Conservation (phyloP, 2,797 vertebrate species). For the Eutrigla gurnardus region DNA sequence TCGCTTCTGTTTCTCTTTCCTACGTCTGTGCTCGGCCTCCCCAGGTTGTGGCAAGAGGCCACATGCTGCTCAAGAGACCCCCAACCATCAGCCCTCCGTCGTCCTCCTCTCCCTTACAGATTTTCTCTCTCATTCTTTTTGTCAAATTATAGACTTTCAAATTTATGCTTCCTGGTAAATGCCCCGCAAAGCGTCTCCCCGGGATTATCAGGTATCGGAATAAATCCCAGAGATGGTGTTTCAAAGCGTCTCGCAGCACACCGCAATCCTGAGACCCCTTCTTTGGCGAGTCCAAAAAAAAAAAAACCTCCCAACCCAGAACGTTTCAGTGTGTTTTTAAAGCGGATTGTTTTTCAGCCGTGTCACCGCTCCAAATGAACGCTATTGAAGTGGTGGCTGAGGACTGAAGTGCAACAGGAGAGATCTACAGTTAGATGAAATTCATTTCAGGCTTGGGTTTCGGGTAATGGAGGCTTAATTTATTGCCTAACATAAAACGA, state of each 20-base stretch:
- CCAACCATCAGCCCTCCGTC: conserved; percentile 50
- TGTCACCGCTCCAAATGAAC: conserved; percentile 61
- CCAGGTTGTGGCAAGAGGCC: conserved; percentile 43
- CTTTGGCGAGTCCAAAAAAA: conserved; percentile 9
- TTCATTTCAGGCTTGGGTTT: conserved; percentile 79
- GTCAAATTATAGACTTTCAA: conserved; percentile 75
- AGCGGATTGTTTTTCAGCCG: conserved; percentile 73
- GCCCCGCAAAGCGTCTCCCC: conserved; percentile 68
- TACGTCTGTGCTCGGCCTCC: conserved; percentile 24
- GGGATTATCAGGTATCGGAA: conserved; percentile 78
- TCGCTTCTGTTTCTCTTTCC: conserved; percentile 37
- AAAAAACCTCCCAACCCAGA: conserved; percentile 43
- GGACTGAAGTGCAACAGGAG: conserved; percentile 47
- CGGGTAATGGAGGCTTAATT: conserved; percentile 79
- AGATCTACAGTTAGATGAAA: conserved; percentile 71
- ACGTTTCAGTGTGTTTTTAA: conserved; percentile 72
- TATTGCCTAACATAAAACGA: conserved; percentile 80
- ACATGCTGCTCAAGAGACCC: conserved; percentile 52
- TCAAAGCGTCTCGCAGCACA: conserved; percentile 77
- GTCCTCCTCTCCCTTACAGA: conserved; percentile 18
- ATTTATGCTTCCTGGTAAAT: conserved; percentile 73
- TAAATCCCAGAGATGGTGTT: conserved; percentile 66
- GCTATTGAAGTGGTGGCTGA: conserved; percentile 68
- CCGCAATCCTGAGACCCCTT: conserved; percentile 39
- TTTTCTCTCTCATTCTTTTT: conserved; percentile 65